Evolutionary conservation across 2,888 invertebrate genomes (phyloP).

Genomic region (Epinotia nisella): DNA sequence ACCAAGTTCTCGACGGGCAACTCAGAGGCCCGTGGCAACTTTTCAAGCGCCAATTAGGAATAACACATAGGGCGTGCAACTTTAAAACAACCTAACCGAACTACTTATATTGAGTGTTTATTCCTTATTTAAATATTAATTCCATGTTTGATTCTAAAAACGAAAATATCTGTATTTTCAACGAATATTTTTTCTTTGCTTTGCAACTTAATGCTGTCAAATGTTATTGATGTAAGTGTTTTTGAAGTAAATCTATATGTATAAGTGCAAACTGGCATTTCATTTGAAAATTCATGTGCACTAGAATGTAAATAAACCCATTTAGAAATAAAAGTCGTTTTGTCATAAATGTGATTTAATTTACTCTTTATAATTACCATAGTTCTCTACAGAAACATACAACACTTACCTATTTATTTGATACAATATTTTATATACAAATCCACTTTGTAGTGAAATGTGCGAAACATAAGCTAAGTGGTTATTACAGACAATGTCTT

Average conservation of each 20-base stretch:
- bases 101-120: no score
- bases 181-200: no score
- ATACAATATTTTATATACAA: constrained; percentile 43
- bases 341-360: constrained; percentile 41
- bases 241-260: constrained; percentile 3
- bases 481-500: constrained; percentile 29
- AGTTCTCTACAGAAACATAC: constrained; percentile 41
- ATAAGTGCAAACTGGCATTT: constrained; percentile 6
- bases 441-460: constrained; percentile 31
- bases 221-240: background rate
- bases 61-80: no score
- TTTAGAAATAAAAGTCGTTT: constrained; percentile 31
- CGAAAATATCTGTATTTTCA: no score
- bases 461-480: constrained; percentile 22
- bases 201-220: no score
- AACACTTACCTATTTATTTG: constrained; percentile 33
- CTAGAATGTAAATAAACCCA: constrained; percentile 27
- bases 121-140: no score
- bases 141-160: no score
- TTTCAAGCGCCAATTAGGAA: no score
- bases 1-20: no score
- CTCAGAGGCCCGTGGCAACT: no score
- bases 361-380: constrained; percentile 24
- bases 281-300: background rate
- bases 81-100: no score